These are phyloP conservation scores for Pterocles burchelli DNA, from an alignment of 2,113 vertebrate genomes.

Conservation along the genomic window DNA sequence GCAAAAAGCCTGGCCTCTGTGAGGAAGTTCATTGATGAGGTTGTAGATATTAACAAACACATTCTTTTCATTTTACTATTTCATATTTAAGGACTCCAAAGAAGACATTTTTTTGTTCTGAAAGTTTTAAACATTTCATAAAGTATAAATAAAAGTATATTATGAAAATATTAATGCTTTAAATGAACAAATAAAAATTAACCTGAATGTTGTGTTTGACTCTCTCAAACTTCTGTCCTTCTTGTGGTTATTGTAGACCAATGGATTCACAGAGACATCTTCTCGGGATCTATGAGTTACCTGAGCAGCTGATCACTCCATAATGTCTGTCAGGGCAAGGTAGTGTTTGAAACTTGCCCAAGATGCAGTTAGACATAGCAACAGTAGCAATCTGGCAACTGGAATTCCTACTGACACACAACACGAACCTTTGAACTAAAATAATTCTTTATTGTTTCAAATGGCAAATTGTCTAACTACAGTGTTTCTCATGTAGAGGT, in stretches of 20 bases:
- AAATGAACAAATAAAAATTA: neutral
- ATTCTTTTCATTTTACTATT: neutral
- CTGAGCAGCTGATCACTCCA: neutral
- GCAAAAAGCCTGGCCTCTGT: neutral
- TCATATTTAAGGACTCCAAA: neutral
- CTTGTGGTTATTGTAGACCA: neutral
- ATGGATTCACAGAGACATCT: neutral
- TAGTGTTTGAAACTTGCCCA: neutral
- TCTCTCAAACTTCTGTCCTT: neutral
- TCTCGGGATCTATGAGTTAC: neutral
- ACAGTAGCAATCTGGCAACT: neutral
- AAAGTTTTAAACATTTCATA: neutral
- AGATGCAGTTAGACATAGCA: neutral
- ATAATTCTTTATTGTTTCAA: neutral
- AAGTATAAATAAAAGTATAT: neutral
- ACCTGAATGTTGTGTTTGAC: neutral
- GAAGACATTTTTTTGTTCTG: neutral
- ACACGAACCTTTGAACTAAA: neutral
- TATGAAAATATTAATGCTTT: neutral
- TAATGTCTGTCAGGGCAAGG: neutral
- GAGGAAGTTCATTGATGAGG: neutral
- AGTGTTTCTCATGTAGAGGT: neutral
- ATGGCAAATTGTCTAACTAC: neutral
- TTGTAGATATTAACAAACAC: neutral
- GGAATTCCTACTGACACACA: neutral